These are phyloP conservation scores for Chymomyza costata DNA, from an alignment of 1,140 invertebrate genomes.

Conservation along the genomic window DNA sequence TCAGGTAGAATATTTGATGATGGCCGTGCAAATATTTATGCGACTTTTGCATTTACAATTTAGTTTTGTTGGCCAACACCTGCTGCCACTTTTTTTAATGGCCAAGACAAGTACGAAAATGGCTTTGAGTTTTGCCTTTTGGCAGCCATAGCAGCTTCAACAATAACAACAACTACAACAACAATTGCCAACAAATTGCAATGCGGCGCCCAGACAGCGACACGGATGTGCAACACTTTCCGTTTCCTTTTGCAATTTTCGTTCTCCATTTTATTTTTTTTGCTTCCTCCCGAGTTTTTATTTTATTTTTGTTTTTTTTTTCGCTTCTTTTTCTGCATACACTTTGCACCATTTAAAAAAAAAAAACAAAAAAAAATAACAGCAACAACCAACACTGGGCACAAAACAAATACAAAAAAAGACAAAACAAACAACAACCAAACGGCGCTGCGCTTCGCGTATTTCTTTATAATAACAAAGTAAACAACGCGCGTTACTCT, in stretches of 20 bases:
- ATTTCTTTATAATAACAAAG: constrained; percentile 69
- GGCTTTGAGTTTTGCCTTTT: too few relatives aligned
- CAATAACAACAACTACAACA: constrained; percentile 10
- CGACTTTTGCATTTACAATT: too few relatives aligned
- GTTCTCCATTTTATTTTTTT: constrained; percentile 29
- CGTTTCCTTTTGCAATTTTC: constrained; percentile 50
- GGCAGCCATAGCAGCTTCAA: constrained; percentile 12
- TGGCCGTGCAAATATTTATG: too few relatives aligned
- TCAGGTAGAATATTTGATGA: too few relatives aligned
- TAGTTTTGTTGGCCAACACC: constrained; percentile 14
- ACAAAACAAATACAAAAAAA: constrained; percentile 29
- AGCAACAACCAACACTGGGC: too few relatives aligned
- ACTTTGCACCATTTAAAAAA: constrained; percentile 27
- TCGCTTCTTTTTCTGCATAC: constrained; percentile 34
- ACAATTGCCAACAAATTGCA: too few relatives aligned
- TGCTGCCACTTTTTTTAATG: constrained; percentile 14
- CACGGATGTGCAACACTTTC: constrained; percentile 66
- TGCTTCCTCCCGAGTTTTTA: constrained; percentile 18
- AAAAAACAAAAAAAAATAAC: constrained; percentile 6
- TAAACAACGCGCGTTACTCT: constrained; percentile 57
- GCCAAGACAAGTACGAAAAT: constrained; percentile 3
- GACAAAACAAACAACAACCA: constrained; percentile 59
- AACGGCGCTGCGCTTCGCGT: constrained; percentile 32
- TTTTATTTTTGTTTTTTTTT: constrained; percentile 41
- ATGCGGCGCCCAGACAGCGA: too few relatives aligned